Evolutionary conservation across 2,888 invertebrate species (phyloP), one percentile per base, ranked within the genome.

Genomic region (Corythucha ciliata): DNA sequence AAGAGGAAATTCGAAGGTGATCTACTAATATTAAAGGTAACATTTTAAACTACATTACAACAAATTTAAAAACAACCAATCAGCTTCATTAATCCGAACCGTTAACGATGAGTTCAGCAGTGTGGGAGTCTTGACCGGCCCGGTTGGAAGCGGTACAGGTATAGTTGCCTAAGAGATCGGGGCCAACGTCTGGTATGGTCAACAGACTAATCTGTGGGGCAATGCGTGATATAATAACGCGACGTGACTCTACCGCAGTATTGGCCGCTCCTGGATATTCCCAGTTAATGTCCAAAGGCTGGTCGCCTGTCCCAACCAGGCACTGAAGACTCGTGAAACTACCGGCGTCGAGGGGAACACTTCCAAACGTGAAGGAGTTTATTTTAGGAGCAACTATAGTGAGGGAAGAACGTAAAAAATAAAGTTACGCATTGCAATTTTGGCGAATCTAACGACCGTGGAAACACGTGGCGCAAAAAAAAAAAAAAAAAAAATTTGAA

Each of bases 131-230:
- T 58, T 70, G 70, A 62, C 84, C 87, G 52, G 83, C 85, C 60
- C 74, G 73, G 69, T 86, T 87, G 68, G 77, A 76, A 50, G 81
- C 83, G 59, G 76, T 71, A 67, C 85, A 85, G 59, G 81, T 80
- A 69, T 84, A 86, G 67, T 81, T 81, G 56, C 84, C 85, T 53
- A 77, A 78, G 68, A 84, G 82, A 63, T 75, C 75, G 59, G 78
- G 79, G 61, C 75, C 72, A 52, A 81, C 79, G 6, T 80, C 75
- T 60, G 79, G 77, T 63, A 84, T 82, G 64, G 77, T 80, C 62
- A 84, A 70, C 46, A 71, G 69, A 32, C 57, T 57, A 24, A 58
- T 59, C n/a, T 56, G 51, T 16, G 53, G 50, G 29, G 57, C 56
- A n/a, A 59, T 49, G 18, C 56, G 53, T 14, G 59, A 54, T 8